Conservation (phyloP, 2,113 vertebrate genomes). For the Peromyscus leucopus region DNA sequence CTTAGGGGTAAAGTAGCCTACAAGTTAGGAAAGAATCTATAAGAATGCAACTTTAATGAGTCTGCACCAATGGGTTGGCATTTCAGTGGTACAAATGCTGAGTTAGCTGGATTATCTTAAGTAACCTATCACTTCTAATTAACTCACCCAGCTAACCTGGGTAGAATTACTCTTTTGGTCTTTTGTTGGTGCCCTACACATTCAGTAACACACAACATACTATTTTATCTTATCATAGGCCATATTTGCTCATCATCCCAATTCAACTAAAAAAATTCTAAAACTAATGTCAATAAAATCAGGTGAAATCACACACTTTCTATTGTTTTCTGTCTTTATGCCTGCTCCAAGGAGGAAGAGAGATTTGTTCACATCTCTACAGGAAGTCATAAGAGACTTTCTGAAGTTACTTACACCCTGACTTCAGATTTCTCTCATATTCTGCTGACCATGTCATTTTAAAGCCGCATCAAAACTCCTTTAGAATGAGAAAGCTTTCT, state of each 20-base stretch:
- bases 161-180: neutral
- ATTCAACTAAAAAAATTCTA: neutral
- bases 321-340: neutral
- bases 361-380: neutral
- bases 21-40: neutral
- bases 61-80: accelerated
- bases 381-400: neutral
- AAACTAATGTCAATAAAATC: neutral
- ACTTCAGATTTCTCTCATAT: neutral
- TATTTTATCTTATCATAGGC: neutral
- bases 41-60: neutral
- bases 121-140: neutral
- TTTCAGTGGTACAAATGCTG: neutral
- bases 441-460: neutral
- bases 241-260: neutral
- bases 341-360: neutral
- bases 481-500: neutral
- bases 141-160: neutral
- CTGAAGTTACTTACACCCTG: neutral
- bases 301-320: neutral
- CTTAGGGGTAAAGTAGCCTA: too few relatives aligned
- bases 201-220: neutral
- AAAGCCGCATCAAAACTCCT: neutral
- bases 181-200: neutral
- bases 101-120: neutral